phyloP scores from a whole-genome alignment of 2,888 invertebrate species.

The Smittia sp. region DNA sequence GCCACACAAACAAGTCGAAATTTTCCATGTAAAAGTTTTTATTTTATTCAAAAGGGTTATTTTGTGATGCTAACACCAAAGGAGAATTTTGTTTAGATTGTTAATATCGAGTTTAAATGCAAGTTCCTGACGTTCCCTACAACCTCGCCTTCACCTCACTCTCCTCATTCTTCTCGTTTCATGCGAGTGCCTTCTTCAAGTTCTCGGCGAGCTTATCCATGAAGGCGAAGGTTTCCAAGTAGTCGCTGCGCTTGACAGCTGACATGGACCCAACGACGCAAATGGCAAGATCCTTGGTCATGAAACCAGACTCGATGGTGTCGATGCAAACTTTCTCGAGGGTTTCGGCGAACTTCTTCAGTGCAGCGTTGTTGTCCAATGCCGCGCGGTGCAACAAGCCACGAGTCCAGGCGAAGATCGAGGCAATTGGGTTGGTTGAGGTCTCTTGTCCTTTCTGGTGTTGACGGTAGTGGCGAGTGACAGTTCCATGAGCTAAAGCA shows the following conservation, averaged over 20 bases:
- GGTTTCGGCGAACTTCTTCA: conserved; percentile 77
- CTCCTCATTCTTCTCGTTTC: not conserved
- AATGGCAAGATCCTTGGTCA: conserved; percentile 99
- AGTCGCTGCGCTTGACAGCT: conserved; percentile 65
- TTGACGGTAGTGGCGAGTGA: conserved; percentile 84
- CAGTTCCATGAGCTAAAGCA: conserved; percentile 86
- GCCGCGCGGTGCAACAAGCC: conserved; percentile 93
- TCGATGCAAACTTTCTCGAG: conserved; percentile 89
- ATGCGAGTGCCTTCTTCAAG: conserved; percentile 62
- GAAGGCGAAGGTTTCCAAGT: conserved; percentile 96
- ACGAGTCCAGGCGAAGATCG: conserved; percentile 97
- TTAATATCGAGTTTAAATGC: no score
- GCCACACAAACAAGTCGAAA: no score
- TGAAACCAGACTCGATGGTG: conserved; percentile 89
- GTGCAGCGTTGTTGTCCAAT: conserved; percentile 76
- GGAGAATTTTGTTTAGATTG: no score
- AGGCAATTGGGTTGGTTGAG: conserved; percentile 97
- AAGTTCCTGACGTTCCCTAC: no score
- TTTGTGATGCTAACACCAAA: no score
- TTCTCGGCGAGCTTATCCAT: conserved; percentile 93
- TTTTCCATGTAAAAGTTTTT: no score
- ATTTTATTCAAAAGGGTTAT: no score
- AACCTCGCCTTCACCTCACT: not conserved
- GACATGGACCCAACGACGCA: conserved; percentile 73
- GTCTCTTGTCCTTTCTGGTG: conserved; percentile 96